Base-by-base conservation (phyloP, 1,140 invertebrate species). In the Platorchestia sp. region DNA sequence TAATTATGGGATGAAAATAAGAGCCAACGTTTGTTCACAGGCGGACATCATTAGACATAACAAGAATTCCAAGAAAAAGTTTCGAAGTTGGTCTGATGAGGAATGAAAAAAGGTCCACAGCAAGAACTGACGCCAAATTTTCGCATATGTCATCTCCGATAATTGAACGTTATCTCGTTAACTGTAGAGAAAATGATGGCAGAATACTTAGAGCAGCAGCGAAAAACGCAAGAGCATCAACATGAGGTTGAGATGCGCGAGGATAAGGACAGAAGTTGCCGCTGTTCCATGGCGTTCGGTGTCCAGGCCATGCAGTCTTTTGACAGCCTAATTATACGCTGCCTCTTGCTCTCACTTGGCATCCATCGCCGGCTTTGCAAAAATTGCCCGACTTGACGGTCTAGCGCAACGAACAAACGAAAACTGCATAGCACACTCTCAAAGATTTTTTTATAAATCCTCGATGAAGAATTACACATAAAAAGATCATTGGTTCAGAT, bases 91-190 rank as follows among this genome's bases (percentile, higher is more conserved):
- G 36, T 36, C 59, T 75, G 59, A 75, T 75, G 59, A 36, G 27
- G 27, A 27, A 75, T 36, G 59, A 75, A 75, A 75, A 89, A 89
- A 89, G 41, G 42, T 6, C 1, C 5, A 89, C 0, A 22, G 87
- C 59, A 75, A 22, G 59, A 75, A 75, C 59, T 75, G 59, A 10
- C 3, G 27, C 14, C 59, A 36, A 75, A 75, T 75, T 75, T 75
- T 75, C 59, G 59, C 59, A 75, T 75, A 75, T 75, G 59, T 75
- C 59, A 75, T 75, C 59, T 14, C 27, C 59, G 59, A 75, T 75
- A 75, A 75, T 75, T 75, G 59, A 75, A 75, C 59, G 59, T 75
- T 75, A 75, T 75, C 59, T 75, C 59, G 59, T 75, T 75, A 75
- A 75, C 59, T 75, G 59, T 75, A 75, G 59, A 75, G 27, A 75